Evolutionary conservation across 2,888 invertebrate genomes (phyloP).

Genomic region (Tetragonula carbonaria): DNA sequence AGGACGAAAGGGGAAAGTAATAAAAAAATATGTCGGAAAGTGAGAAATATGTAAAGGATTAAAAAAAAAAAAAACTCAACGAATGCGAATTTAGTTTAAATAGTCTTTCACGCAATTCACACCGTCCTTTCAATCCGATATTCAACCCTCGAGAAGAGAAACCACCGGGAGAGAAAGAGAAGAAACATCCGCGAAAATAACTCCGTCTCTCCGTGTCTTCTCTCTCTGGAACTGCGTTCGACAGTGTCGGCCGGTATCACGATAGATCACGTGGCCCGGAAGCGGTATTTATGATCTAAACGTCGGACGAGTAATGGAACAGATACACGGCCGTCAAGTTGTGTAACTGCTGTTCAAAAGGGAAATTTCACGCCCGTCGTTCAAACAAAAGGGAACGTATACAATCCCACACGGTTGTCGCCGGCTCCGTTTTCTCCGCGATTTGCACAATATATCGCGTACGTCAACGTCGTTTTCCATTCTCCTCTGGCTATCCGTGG

Average conservation of each 20-base stretch:
- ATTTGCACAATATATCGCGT: constrained; percentile 31
- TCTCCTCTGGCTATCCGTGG: not conserved
- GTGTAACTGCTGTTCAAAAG: constrained; percentile 31
- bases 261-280: not conserved
- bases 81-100: too few relatives aligned
- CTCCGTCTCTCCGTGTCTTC: not conserved
- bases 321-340: constrained; percentile 18
- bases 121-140: not conserved
- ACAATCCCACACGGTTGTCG: not conserved
- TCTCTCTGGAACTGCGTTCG: not conserved
- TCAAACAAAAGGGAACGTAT: constrained; percentile 4
- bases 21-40: too few relatives aligned
- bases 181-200: not conserved
- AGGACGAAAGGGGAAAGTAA: too few relatives aligned
- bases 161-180: not conserved
- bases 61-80: too few relatives aligned
- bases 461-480: constrained; percentile 47
- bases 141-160: not conserved
- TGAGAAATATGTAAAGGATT: too few relatives aligned
- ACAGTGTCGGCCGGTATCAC: not conserved
- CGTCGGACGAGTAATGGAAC: not conserved
- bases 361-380: constrained; percentile 57
- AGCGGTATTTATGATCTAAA: constrained; percentile 25
- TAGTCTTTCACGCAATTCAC: too few relatives aligned
- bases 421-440: constrained; percentile 34